Evolutionary conservation across 2,797 vertebrate species (phyloP), one percentile per base, ranked within the genome.

Genomic region (Protonibea diacanthus): DNA sequence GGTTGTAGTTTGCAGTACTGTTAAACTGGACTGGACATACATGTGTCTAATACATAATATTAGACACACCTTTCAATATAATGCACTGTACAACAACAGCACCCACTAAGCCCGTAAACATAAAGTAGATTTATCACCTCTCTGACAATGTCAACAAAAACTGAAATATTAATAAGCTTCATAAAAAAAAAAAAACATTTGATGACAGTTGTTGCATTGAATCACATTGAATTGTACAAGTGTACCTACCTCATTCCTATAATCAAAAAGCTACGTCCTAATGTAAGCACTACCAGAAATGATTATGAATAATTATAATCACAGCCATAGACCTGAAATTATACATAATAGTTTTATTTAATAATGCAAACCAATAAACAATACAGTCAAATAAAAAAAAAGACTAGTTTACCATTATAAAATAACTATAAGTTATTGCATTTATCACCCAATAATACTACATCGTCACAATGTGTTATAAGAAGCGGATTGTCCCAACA

Each of bases 401-500:
- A 80, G 23, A 49, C 70, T 80, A 80, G 76, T 81, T 87, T 61
- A 53, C 60, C 65, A 18, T 83, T 65, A 80, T 70, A 82, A 90
- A 87, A 91, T 81, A 92, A 80, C 68, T 71, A 29, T 27, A 78
- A 80, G 72, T 92, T 90, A 93, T 93, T 94, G 92, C 91, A 87
- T 91, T 83, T 71, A 85, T 82, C 89, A 89, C 81, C 88, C 80
- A 91, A 77, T 81, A 90, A 92, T 81, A 90, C 71, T 63, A 76
- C 55, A 80, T 79, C 74, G 48, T 87, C 74, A 78, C 76, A 83
- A 82, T 78, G 74, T 74, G 29, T 33, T 86, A 81, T 62, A 80
- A 85, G 81, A 89, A 87, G 84, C 81, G 89, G 93, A 94, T 94
- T 94, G 94, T 95, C 94, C 90, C 74, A 72, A 88, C 77, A 86